Conservation (phyloP, 2,113 vertebrate species). For the Caracal caracal region DNA sequence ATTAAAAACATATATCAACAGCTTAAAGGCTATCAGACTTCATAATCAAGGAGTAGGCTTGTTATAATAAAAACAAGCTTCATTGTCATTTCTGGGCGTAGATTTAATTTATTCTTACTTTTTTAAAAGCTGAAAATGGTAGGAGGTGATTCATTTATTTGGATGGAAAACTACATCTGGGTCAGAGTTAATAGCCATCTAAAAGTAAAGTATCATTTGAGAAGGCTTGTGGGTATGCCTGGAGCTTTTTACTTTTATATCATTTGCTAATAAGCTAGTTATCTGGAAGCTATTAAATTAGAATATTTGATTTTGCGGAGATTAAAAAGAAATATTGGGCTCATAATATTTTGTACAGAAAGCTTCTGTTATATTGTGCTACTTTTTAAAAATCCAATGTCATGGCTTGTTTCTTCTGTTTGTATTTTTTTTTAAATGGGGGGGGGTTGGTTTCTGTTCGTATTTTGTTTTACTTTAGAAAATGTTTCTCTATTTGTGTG, state of each 20-base stretch:
- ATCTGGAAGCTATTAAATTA: slow-evolving; percentile 67
- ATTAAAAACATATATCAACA: slow-evolving; percentile 84
- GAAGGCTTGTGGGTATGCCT: slow-evolving; percentile 28
- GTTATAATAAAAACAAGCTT: slow-evolving; percentile 78
- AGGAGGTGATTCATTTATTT: slow-evolving; percentile 62
- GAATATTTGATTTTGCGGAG: slow-evolving; percentile 36
- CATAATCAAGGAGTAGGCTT: slow-evolving; percentile 54
- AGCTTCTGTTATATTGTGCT: not conserved
- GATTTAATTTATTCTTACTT: slow-evolving; percentile 63
- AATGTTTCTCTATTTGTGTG: not conserved
- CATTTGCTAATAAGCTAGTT: slow-evolving; percentile 64
- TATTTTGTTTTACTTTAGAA: slow-evolving; percentile 24
- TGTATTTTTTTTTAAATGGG: not conserved
- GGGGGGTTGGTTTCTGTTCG: not conserved
- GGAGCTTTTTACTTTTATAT: slow-evolving; percentile 42
- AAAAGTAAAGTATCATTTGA: slow-evolving; percentile 58
- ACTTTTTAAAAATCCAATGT: slow-evolving; percentile 7
- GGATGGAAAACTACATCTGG: slow-evolving; percentile 56
- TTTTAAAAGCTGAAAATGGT: slow-evolving; percentile 41
- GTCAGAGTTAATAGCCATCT: slow-evolving; percentile 64
- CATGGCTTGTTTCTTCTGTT: not conserved
- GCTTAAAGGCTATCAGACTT: slow-evolving; percentile 74
- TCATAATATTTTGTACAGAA: slow-evolving; percentile 56
- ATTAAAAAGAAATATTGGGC: slow-evolving; percentile 64
- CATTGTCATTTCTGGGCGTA: slow-evolving; percentile 51